Evolutionary conservation across 2,113 vertebrate species (phyloP).

Genomic region (Hyla sarda): DNA sequence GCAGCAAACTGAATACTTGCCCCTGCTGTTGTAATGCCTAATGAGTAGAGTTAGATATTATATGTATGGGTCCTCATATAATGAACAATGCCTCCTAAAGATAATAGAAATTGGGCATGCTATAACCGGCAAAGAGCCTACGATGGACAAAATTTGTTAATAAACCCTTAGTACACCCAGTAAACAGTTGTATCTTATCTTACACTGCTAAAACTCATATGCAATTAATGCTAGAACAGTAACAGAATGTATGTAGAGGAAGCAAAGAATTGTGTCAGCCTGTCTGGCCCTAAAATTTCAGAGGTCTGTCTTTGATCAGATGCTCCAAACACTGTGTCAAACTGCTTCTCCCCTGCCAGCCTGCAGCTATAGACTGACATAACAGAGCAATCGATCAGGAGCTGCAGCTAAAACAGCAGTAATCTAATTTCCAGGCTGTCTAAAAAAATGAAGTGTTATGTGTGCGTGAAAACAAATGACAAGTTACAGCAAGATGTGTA

Average conservation of each 20-base stretch:
- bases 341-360: slow-evolving; percentile 24
- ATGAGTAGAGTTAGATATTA: no score
- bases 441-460: slow-evolving; percentile 46
- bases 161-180: no score
- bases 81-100: no score
- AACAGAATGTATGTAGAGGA: slow-evolving; percentile 62
- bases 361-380: slow-evolving; percentile 49
- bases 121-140: not conserved
- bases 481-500: slow-evolving; percentile 33
- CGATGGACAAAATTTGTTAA: not conserved
- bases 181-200: no score
- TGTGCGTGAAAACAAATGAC: slow-evolving; percentile 49
- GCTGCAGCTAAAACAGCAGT: slow-evolving; percentile 9
- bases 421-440: slow-evolving; percentile 40
- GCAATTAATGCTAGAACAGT: not conserved
- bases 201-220: no score
- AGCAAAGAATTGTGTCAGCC: slow-evolving; percentile 63
- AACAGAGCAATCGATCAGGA: slow-evolving; percentile 48
- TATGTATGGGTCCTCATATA: no score
- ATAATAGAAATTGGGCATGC: no score
- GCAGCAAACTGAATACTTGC: no score
- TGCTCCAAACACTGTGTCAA: slow-evolving; percentile 39
- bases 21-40: no score
- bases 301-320: slow-evolving; percentile 45
- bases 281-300: slow-evolving; percentile 19